Conservation (phyloP, 92 coral and sea anemone species). For the Umimayanthus chanpuru region DNA sequence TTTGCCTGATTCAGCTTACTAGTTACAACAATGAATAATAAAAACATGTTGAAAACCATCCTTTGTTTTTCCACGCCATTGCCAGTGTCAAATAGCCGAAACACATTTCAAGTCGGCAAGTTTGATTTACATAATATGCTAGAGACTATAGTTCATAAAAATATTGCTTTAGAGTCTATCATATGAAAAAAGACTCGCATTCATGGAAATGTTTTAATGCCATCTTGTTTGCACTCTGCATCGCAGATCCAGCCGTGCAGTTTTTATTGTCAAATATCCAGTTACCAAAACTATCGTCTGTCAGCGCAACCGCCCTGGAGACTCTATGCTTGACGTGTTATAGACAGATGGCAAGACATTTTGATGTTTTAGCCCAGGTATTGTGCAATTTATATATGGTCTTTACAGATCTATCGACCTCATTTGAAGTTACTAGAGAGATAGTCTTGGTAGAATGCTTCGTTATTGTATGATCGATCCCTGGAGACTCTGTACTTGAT, state of each 20-base stretch:
- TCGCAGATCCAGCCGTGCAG: conserved; percentile 81
- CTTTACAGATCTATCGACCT: background rate
- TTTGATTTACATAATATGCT: no score
- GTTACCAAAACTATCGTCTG: conserved; percentile 74
- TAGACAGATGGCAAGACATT: conserved; percentile 85
- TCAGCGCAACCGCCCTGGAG: conserved; percentile 82
- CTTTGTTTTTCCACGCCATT: no score
- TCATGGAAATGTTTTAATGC: background rate
- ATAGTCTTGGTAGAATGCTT: background rate
- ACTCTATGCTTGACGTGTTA: conserved; percentile 83
- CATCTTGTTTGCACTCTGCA: background rate
- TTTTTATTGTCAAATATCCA: conserved; percentile 74
- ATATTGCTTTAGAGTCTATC: background rate
- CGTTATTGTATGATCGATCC: background rate
- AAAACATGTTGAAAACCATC: no score
- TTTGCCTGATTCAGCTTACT: no score
- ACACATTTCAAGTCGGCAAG: no score
- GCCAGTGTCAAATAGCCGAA: no score
- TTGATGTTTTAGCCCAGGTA: conserved; percentile 94
- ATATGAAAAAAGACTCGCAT: no score
- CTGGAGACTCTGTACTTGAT: conserved; percentile 53
- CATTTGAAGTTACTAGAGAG: background rate
- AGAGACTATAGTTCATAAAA: background rate
- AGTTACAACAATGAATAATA: no score
- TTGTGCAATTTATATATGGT: background rate